Conservation (phyloP, 2,797 vertebrate genomes). For the Crenichthys baileyi region DNA sequence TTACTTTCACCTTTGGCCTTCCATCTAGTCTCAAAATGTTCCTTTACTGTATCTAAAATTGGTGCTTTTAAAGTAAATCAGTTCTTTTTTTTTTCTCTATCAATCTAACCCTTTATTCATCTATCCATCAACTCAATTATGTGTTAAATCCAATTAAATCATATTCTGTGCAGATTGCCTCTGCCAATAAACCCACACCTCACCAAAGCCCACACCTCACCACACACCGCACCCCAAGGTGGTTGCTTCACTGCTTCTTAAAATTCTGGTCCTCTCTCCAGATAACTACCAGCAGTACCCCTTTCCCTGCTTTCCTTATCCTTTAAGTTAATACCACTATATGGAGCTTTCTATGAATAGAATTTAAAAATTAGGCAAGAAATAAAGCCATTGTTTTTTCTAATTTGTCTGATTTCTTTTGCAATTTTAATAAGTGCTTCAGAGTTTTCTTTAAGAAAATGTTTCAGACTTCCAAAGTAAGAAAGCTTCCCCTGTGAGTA, state of each 20-base stretch:
- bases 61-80: slow-evolving; percentile 26
- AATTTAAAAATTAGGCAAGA: neutral
- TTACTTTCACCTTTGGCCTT: slow-evolving; percentile 36
- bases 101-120: slow-evolving; percentile 8
- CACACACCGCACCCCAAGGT: neutral
- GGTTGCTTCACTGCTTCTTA: slow-evolving; percentile 12
- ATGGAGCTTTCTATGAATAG: neutral
- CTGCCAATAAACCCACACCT: neutral
- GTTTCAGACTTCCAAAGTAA: neutral
- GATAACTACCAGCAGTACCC: neutral
- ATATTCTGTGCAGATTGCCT: slow-evolving; percentile 20
- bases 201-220: neutral
- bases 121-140: slow-evolving; percentile 45
- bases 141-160: slow-evolving; percentile 52
- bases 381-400: neutral
- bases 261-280: neutral
- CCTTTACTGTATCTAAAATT: slow-evolving; percentile 31
- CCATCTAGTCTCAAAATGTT: slow-evolving; percentile 28
- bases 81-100: slow-evolving; percentile 7
- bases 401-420: neutral
- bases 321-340: slow-evolving; percentile 1
- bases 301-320: neutral
- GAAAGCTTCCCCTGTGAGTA: no score
- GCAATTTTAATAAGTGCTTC: slow-evolving; percentile 2
- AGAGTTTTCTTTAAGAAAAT: neutral